Conservation (phyloP, 2,888 invertebrate species). For the Archaeoteleia sp. region DNA sequence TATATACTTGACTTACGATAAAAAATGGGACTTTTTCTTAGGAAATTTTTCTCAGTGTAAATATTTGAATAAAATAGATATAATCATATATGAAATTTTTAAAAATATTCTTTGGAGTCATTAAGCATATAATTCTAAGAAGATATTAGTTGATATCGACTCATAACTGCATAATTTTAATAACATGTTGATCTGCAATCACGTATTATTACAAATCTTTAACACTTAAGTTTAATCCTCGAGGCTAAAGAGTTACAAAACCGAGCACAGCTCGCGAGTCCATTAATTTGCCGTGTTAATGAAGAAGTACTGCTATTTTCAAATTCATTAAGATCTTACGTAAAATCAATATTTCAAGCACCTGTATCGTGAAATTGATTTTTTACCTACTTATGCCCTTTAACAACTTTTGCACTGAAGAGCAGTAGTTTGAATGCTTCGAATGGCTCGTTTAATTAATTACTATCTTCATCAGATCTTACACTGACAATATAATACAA, state of each 20-base stretch:
- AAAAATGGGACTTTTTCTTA: no score
- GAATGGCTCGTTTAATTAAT: constrained; percentile 36
- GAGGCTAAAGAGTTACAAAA: constrained; percentile 33
- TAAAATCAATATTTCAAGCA: constrained; percentile 44
- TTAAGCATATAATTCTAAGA: no score
- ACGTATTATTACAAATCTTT: constrained; percentile 18
- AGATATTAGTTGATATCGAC: constrained; percentile 9
- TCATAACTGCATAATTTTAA: constrained; percentile 20
- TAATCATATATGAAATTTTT: no score
- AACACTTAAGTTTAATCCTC: constrained; percentile 18
- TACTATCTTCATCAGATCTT: constrained; percentile 28
- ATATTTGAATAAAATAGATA: no score
- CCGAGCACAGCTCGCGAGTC: constrained; percentile 6
- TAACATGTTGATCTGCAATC: constrained; percentile 21
- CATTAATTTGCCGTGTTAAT: constrained; percentile 26
- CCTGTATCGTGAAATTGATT: constrained; percentile 1
- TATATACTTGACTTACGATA: no score
- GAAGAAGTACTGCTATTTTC: constrained; percentile 36
- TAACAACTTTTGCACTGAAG: constrained; percentile 19
- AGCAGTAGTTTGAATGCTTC: neutral
- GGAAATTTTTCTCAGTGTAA: no score
- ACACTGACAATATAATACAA: constrained; percentile 40
- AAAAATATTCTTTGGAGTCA: no score
- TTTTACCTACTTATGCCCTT: constrained; percentile 32
- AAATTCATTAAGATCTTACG: constrained; percentile 45